A percentile compares a stretch with the other conserved stretches of the same genome.
phyloP scores from a whole-genome alignment of 1,140 invertebrate species.

The Cephus cinctus region DNA sequence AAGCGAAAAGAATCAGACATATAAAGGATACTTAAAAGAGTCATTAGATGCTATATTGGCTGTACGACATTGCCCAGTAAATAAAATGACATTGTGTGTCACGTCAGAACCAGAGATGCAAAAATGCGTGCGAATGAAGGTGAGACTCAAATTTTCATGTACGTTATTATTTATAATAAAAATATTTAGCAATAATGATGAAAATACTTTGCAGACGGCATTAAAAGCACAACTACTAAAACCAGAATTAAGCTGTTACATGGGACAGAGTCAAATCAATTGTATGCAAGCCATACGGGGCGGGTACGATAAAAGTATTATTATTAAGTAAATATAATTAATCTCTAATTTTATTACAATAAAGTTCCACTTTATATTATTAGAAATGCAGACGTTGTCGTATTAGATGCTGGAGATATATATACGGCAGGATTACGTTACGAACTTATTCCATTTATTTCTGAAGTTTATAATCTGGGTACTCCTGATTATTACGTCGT shows the following conservation, averaged over 20 bases:
- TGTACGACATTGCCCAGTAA: constrained; percentile 77
- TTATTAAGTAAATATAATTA: constrained; percentile 1
- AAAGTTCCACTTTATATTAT: constrained; percentile 22
- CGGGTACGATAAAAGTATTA: constrained; percentile 56
- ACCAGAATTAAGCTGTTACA: constrained; percentile 85
- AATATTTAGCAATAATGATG: constrained; percentile 34
- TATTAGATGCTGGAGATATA: constrained; percentile 91
- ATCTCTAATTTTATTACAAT: neutral
- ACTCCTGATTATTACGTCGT: constrained; percentile 91
- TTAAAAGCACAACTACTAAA: constrained; percentile 84
- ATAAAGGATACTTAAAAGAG: constrained; percentile 61
- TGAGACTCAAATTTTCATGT: too few species aligned
- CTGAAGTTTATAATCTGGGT: constrained; percentile 85
- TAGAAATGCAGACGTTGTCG: constrained; percentile 77
- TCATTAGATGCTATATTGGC: constrained; percentile 69
- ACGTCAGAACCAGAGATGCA: constrained; percentile 86
- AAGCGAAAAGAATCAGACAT: constrained; percentile 62
- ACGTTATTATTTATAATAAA: too few species aligned
- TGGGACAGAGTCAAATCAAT: constrained; percentile 79
- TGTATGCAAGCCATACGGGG: constrained; percentile 83
- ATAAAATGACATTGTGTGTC: constrained; percentile 81
- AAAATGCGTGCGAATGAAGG: constrained; percentile 94
- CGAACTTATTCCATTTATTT: constrained; percentile 81
- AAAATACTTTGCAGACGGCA: constrained; percentile 65
- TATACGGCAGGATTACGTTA: constrained; percentile 85